Evolutionary conservation across 2,797 vertebrate genomes (phyloP).

Genomic region (Platyrinchus mystaceus): DNA sequence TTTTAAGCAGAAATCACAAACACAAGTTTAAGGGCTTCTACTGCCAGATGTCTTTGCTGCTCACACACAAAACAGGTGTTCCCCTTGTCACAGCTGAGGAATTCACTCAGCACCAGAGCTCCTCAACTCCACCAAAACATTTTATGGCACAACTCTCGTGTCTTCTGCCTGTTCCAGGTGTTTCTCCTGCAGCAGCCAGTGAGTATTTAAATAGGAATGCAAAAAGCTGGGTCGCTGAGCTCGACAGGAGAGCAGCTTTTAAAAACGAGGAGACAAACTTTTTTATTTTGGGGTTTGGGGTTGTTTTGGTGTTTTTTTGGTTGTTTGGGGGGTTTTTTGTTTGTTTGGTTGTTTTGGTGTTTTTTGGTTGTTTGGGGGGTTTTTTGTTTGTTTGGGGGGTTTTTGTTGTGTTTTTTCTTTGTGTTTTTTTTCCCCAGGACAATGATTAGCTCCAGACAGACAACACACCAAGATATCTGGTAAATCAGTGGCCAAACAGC

Average conservation of each 20-base stretch:
- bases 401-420: background rate
- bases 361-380: too few relatives aligned
- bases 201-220: background rate
- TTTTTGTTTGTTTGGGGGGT: background rate
- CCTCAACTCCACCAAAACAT: background rate
- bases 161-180: background rate
- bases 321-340: background rate
- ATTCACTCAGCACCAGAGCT: background rate
- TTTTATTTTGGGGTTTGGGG: background rate
- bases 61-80: background rate
- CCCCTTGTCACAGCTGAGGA: background rate
- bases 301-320: background rate
- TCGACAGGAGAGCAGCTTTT: background rate
- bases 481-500: background rate
- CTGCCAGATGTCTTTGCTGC: constrained; percentile 8
- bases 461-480: background rate
- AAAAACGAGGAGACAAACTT: background rate
- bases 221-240: background rate
- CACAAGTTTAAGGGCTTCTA: background rate
- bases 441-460: background rate
- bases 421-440: background rate
- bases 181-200: background rate
- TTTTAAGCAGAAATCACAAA: background rate
- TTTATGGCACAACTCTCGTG: background rate
- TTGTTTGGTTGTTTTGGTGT: background rate